Evolutionary conservation across 2,113 vertebrate genomes (phyloP).

Genomic region (Psettodes erumei): DNA sequence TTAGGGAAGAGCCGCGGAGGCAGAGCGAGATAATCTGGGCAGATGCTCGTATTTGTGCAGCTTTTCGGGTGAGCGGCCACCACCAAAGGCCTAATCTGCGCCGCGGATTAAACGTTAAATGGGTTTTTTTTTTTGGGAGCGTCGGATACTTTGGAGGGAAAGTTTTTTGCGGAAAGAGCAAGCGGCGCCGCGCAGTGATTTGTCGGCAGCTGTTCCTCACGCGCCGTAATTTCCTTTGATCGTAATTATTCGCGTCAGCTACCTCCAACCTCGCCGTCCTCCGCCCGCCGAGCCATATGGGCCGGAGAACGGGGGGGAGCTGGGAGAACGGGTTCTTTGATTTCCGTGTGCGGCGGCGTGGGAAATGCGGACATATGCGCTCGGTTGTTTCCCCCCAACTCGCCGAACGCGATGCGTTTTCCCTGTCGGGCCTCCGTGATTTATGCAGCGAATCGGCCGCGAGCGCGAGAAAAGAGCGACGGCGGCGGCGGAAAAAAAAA

Average conservation of each 20-base stretch:
- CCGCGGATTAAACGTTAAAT: constrained; percentile 72
- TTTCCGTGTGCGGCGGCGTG: constrained; percentile 67
- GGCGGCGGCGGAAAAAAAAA: constrained; percentile 28
- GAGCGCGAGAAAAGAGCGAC: too few relatives aligned
- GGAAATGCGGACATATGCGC: constrained; percentile 72
- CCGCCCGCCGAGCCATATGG: constrained; percentile 73
- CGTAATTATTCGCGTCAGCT: constrained; percentile 75
- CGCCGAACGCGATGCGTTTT: constrained; percentile 63
- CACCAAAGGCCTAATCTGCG: constrained; percentile 65
- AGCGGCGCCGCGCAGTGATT: constrained; percentile 73
- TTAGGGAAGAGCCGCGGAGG: constrained; percentile 50
- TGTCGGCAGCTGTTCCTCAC: constrained; percentile 79
- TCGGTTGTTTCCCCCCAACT: too few relatives aligned
- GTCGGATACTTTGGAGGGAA: constrained; percentile 59
- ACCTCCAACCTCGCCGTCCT: constrained; percentile 73
- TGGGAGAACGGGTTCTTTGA: constrained; percentile 70
- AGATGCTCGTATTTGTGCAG: constrained; percentile 74
- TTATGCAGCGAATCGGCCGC: too few relatives aligned
- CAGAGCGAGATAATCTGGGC: constrained; percentile 66
- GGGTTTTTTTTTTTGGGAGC: constrained; percentile 62
- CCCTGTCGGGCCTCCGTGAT: constrained; percentile 50
- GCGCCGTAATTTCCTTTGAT: constrained; percentile 79
- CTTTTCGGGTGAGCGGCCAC: constrained; percentile 62
- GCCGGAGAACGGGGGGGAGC: too few relatives aligned
- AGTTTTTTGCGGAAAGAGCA: too few relatives aligned